Evolutionary conservation across 2,888 invertebrate genomes (phyloP), one percentile per base, ranked within the genome.

Genomic region (Aelia acuminata): DNA sequence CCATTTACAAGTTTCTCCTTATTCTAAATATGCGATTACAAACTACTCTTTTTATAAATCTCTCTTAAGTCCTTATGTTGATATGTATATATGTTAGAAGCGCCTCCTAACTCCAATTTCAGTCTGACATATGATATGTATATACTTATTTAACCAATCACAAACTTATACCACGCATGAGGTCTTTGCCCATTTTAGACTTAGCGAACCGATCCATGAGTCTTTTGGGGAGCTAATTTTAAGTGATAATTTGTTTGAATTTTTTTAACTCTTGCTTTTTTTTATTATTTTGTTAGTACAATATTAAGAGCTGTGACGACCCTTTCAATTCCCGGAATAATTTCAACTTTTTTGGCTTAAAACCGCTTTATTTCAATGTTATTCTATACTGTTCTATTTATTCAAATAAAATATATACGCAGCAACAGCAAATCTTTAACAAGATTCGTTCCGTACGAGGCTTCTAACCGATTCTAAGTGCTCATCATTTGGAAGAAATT

Each of bases 121-220:
- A 90, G 90, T 90, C 90, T 89, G 89, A 90, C 88, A 75, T 88
- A 89, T 90, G 90, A 90, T 90, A 90, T 90, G 90, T 90, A 89
- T 90, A 87, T 63, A 84, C 87, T 90, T 87, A 88, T 84, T 85
- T 57, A 85, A 57, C 80, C 88, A 88, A 89, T 89, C 89, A 89
- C 89, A 89, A 31, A 63, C 63, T 63, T 63, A 63, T 8, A 63
- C 63, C 63, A 63, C 63, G 63, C 1, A 57, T 1, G 31, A 63
- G 63, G 63, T 63, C 63, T 31, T 63, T 5, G 5, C 63, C 15
- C 63, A 20, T 50, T 50, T 3, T 50, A 2, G 20, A 50, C 22
- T 22, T 50, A 3, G 5, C 22, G 22, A 18, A 63, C 31, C 63
- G 31, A 63, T 31, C 63, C 63, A 63, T 31, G 63, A 63, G 63